A percentile compares a stretch with the other conserved stretches of the same genome.
Evolutionary conservation across 2,888 invertebrate species (phyloP).

Genomic region (Agelastica alni): DNA sequence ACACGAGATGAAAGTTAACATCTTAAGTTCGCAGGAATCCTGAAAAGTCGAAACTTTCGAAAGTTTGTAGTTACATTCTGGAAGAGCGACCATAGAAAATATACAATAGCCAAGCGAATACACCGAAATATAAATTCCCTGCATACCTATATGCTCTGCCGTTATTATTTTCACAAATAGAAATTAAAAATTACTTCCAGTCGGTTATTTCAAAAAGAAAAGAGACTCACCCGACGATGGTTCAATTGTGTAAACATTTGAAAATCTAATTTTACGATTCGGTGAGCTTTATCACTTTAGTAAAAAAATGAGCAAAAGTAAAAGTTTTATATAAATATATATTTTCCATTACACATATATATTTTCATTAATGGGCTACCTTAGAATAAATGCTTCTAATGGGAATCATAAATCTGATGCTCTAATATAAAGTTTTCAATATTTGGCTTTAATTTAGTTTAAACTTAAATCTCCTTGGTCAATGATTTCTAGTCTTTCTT

Average conservation of each 20-base stretch:
- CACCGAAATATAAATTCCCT: conserved; percentile 52
- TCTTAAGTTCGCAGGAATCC: conserved; percentile 34
- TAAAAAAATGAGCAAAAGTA: neutral
- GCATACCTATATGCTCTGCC: conserved; percentile 49
- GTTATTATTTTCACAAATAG: conserved; percentile 55
- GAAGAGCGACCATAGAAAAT: conserved; percentile 53
- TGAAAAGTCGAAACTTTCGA: conserved; percentile 34
- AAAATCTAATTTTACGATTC: conserved; percentile 41
- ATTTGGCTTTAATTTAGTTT: too few species aligned
- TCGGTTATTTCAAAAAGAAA: conserved; percentile 43
- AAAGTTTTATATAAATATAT: too few species aligned
- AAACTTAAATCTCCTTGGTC: too few species aligned
- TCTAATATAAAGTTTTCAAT: too few species aligned
- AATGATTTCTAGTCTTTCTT: too few species aligned
- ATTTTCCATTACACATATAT: too few species aligned
- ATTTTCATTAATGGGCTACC: too few species aligned
- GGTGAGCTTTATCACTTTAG: conserved; percentile 25
- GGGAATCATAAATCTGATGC: too few species aligned
- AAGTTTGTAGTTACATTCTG: conserved; percentile 50
- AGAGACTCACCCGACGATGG: conserved; percentile 24
- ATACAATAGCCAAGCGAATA: conserved; percentile 50
- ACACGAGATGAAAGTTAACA: conserved; percentile 36
- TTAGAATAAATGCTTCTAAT: too few species aligned
- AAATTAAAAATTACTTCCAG: conserved; percentile 56
- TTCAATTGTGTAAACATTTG: conserved; percentile 42